A percentile compares a stretch with the other conserved stretches of the same genome.
phyloP scores from a whole-genome alignment of 2,797 vertebrate genomes.

The Epinephelus malabaricus region DNA sequence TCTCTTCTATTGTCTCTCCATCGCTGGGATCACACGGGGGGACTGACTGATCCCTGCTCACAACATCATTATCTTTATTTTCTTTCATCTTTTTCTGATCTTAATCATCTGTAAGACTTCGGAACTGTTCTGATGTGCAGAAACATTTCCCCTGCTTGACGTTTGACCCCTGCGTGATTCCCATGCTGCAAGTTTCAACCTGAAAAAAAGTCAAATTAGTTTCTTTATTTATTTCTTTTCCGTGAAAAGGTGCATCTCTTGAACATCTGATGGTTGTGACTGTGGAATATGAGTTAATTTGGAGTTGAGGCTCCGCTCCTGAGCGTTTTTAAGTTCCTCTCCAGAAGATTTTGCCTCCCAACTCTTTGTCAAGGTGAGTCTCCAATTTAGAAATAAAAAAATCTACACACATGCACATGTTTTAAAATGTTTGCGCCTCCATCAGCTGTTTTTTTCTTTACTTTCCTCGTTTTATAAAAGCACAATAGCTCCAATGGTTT shows the following conservation, averaged over 20 bases:
- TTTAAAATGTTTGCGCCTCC: neutral
- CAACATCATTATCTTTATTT: conserved; percentile 11
- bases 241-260: neutral
- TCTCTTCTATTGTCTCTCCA: conserved; percentile 81
- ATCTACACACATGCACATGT: too few relatives aligned
- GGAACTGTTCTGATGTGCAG: conserved; percentile 22
- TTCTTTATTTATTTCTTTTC: neutral
- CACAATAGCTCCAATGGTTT: conserved; percentile 26
- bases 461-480: neutral
- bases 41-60: conserved; percentile 39
- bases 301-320: conserved; percentile 68
- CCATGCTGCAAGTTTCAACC: conserved; percentile 47
- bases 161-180: conserved; percentile 23
- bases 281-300: conserved; percentile 82
- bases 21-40: conserved; percentile 44
- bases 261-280: conserved; percentile 28
- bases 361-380: conserved; percentile 80
- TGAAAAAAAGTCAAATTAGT: conserved; percentile 38
- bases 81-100: neutral
- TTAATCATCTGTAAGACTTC: conserved; percentile 23
- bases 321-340: conserved; percentile 52
- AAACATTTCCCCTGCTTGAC: conserved; percentile 21
- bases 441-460: neutral
- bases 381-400: neutral
- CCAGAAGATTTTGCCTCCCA: conserved; percentile 45